These are phyloP conservation scores for Bubo bubo DNA, from an alignment of 2,113 vertebrate genomes.

Conservation along the genomic window DNA sequence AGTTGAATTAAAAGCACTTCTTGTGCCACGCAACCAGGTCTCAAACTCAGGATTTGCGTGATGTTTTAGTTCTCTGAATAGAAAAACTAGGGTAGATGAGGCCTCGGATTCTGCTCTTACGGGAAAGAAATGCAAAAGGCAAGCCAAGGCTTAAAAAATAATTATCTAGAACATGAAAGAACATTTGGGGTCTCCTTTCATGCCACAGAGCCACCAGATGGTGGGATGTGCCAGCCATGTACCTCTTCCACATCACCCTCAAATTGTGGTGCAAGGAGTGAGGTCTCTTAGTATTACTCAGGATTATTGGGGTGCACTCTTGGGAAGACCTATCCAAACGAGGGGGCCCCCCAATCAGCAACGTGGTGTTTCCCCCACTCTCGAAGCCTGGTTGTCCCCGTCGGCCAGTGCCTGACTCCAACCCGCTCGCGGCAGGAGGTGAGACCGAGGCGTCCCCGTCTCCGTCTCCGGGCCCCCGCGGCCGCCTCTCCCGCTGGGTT, in stretches of 20 bases:
- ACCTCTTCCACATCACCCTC: background rate
- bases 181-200: background rate
- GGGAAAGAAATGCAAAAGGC: background rate
- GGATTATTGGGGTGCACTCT: background rate
- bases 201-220: background rate
- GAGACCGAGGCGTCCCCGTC: rapidly evolving
- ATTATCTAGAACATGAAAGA: background rate
- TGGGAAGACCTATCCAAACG: background rate
- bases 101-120: background rate
- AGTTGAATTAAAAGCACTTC: conserved; percentile 10
- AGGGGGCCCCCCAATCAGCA: background rate
- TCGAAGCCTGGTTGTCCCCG: rapidly evolving
- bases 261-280: rapidly evolving
- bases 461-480: rapidly evolving
- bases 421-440: background rate
- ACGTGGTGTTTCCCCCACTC: rapidly evolving
- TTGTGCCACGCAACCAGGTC: background rate
- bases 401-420: background rate
- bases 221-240: background rate
- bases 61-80: background rate
- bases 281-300: background rate
- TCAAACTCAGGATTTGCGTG: background rate
- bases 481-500: background rate
- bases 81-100: background rate
- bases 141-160: background rate